Conservation (phyloP, 2,113 vertebrate genomes). For the Upupa epops region DNA sequence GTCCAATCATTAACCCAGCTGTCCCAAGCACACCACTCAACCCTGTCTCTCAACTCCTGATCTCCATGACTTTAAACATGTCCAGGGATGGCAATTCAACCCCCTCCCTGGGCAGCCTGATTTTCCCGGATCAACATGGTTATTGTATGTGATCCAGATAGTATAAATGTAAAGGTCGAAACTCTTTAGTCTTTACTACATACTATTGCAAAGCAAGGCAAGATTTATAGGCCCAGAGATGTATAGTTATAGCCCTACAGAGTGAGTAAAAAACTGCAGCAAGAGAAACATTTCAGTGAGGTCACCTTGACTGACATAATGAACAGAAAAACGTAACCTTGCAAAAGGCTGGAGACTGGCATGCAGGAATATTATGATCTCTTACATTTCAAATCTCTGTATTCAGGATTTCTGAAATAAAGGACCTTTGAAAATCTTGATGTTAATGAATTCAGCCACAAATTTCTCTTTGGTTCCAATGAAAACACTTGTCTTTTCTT, state of each 20-base stretch:
- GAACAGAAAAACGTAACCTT: not conserved
- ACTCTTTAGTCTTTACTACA: not conserved
- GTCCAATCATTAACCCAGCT: no score
- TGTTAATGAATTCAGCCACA: not conserved
- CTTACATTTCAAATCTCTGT: not conserved
- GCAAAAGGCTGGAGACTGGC: not conserved
- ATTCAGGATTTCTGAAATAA: not conserved
- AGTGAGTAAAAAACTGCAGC: not conserved
- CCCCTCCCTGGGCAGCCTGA: no score
- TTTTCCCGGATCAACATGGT: not conserved
- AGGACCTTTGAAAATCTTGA: not conserved
- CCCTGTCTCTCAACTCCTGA: no score
- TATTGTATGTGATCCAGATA: not conserved
- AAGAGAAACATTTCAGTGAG: not conserved
- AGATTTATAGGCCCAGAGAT: not conserved
- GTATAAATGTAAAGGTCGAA: not conserved
- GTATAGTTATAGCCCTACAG: not conserved
- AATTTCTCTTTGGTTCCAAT: not conserved
- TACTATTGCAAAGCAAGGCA: not conserved
- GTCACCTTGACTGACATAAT: not conserved
- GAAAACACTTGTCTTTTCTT: not conserved
- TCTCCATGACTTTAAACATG: no score
- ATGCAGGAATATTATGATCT: not conserved
- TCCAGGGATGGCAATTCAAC: no score
- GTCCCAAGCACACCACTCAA: no score